Base-by-base conservation (phyloP, 1,140 invertebrate genomes). In the Drosophila nigromelanica region DNA sequence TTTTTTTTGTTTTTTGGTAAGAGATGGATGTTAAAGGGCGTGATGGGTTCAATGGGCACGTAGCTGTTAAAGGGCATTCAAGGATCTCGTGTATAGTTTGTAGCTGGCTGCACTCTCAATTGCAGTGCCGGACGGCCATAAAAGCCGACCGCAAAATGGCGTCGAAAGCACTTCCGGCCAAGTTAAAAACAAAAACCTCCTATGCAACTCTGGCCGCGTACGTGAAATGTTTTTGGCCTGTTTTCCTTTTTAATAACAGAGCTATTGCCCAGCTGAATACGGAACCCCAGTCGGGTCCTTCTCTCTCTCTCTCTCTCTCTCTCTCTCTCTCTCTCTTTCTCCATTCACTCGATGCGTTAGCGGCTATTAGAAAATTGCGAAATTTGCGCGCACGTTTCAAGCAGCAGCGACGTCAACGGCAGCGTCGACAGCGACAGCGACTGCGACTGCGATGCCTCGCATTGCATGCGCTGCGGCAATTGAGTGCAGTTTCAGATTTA, bases 351-450 rank as follows among this genome's bases (percentile, higher is more conserved):
- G 60, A 48, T 64, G 83, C 76, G 81, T 89, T 80, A 77, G 74
- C 76, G 54, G 73, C 83, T 89, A 89, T 89, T 89, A 89, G 83
- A 89, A 89, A 89, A 89, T 89, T 89, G 83, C 76, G 79, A 89
- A 89, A 89, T 89, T 89, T 89, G 83, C 85, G 79, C 73, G 68
- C 83, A 89, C 85, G 83, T 89, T 87, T 81, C 66, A 30, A 50
- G 12, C 35, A 43, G 39, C 37, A 37, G 60, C 61, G 14, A 48
- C 52, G 43, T 21, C 59, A 21, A 43, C 63, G 43, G 40, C 39
- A 24, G 39, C 64, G 40, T 50, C 37, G 40, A 48, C 63, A 27
- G 6, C 58, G 40, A 45, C 40, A 0, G 30, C 60, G 21, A 50
- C 48, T 4, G 59, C 51, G 30, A 45, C 47, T 42, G 48, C 64